Evolutionary conservation across 1,140 invertebrate genomes (phyloP).

Genomic region (Cheumatopsyche charites): DNA sequence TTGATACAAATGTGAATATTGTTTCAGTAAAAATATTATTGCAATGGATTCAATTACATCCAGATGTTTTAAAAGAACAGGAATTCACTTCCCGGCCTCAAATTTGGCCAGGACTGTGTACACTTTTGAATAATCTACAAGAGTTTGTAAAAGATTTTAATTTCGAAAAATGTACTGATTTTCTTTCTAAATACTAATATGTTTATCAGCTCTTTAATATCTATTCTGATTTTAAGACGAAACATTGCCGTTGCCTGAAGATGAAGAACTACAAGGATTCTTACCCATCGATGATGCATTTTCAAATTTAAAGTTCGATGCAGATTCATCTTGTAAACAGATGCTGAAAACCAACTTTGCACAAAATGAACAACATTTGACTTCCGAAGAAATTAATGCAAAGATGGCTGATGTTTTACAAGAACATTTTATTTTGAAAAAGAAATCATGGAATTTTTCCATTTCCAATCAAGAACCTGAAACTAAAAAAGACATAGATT

Average conservation of each 20-base stretch:
- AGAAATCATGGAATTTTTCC: constrained; percentile 15
- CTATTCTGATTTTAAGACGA: constrained; percentile 65
- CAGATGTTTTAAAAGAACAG: constrained; percentile 62
- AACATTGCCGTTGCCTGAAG: constrained; percentile 75
- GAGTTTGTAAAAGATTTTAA: constrained; percentile 58
- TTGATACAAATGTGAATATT: constrained; percentile 33
- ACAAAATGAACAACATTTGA: not conserved
- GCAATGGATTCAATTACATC: constrained; percentile 71
- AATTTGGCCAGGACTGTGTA: constrained; percentile 81
- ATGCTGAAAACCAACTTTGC: not conserved
- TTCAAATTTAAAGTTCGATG: constrained; percentile 58
- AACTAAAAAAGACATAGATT: constrained; percentile 35
- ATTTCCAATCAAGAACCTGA: constrained; percentile 28
- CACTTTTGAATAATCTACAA: constrained; percentile 73
- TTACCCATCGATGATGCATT: constrained; percentile 71
- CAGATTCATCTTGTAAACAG: not conserved
- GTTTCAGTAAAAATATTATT: constrained; percentile 74
- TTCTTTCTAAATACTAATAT: constrained; percentile 26
- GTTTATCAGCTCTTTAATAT: too few relatives aligned
- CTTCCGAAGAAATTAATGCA: constrained; percentile 14
- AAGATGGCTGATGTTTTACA: constrained; percentile 13
- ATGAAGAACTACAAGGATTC: constrained; percentile 80
- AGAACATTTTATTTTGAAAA: constrained; percentile 13
- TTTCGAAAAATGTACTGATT: constrained; percentile 58
- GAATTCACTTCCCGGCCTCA: constrained; percentile 71